Base-by-base conservation (phyloP, 2,113 vertebrate genomes). In the Ochotona curzoniae region DNA sequence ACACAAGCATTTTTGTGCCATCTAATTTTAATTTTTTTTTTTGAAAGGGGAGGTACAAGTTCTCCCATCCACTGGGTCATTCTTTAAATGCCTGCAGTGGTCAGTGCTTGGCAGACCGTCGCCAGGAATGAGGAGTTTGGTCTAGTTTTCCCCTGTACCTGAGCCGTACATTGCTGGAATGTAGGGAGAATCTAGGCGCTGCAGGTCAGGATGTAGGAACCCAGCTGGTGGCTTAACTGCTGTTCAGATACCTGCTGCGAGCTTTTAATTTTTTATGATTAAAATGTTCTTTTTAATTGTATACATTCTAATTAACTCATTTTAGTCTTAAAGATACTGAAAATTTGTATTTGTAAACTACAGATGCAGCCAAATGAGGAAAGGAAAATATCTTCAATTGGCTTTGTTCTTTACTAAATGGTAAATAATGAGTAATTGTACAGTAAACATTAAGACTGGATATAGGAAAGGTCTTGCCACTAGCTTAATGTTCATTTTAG, bases 401-500 rank as follows among this genome's bases (percentile, higher is more conserved):
- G 0, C 80, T 70, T 94, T 80, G 25, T n/a, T 79, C 12, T 83
- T 81, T 49, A 35, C 44, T 83, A 83, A 89, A 21, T 71, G 64
- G 18, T 61, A 54, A 73, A 63, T 92, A 30, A 91, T 66, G 35
- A 87, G 54, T 30, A 66, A 0, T 70, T 81, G 26, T 0, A 4
- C 12, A 47, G n/a, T 21, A 21, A 54, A n/a, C 47, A 82, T 44
- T 69, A n/a, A 1, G 6, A 28, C 8, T 71, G n/a, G 28, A 30
- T 87, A 63, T 67, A 82, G 64, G 38, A 90, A 84, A 93, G 67
- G 14, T 15, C 69, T 69, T 57, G 14, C 14, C 14, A 83, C 73
- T 6, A 67, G 35, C 73, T 75, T 85, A 87, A 61, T 90, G 47
- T 87, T 69, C 87, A 87, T 67, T 93, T 93, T 92, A 92, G 74